Base-by-base conservation (phyloP, 2,888 invertebrate genomes). In the Pimpla rufipes region DNA sequence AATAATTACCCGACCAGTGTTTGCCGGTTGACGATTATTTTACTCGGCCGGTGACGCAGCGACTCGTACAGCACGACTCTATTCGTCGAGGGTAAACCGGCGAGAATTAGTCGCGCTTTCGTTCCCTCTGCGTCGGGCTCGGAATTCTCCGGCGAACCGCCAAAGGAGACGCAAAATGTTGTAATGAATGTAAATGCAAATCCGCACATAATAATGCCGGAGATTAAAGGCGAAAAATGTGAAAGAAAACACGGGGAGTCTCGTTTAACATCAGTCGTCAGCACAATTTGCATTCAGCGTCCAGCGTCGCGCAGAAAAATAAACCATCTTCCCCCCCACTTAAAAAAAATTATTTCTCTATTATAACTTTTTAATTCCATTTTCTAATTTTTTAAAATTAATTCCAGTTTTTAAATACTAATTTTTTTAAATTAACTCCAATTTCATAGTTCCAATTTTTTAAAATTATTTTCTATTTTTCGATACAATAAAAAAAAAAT, bases 1-100 rank as follows among this genome's bases (percentile, higher is more conserved):
- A 74, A 76, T 81, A 84, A 79, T 84, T 73, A 35, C 67, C 37
- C 29, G 57, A 45, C 42, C 21, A 81, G 76, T 76, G 68, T 79
- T 76, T 84, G 68, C 52, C 74, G 77, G 23, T 50, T 57, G 50
- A 80, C 62, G 21, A 78, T 84, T 81, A 78, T 57, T 40, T 64
- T 40, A 47, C n/a, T 18, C 45, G 40, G 7, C 29, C 42, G 16
- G 29, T 52, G 55, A 62, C 71, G 52, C 52, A 35, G 52, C 16
- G 10, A 11, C 23, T 29, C 35, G 40, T 76, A 59, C 13, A 50
- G 8, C n/a, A 45, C 18, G 42, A 40, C 16, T 42, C 29, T 67
- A 29, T 29, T 47, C 50, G 16, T 18, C 7, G 11, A 21, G 76
- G 55, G 66, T 23, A 35, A 37, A 21, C 8, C 47, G 11, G 47